phyloP scores from a whole-genome alignment of 2,888 invertebrate species.

The Drosophila nigritarsus region DNA sequence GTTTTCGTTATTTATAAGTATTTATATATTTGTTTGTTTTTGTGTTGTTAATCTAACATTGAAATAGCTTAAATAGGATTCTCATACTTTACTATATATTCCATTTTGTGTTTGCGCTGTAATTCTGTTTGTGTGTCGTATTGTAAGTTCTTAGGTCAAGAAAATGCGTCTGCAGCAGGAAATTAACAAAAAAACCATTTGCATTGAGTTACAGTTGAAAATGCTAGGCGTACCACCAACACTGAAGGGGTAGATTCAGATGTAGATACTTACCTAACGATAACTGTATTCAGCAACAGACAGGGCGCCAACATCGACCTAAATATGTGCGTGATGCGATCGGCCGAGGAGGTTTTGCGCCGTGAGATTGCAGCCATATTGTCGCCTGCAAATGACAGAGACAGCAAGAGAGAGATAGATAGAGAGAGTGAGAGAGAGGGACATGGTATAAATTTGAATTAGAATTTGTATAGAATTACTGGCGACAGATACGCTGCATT shows the following conservation, averaged over 20 bases:
- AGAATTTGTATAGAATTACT: conserved; percentile 49
- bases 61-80: conserved; percentile 80
- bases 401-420: conserved; percentile 13
- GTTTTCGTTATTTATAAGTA: conserved; percentile 41
- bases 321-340: conserved; percentile 85
- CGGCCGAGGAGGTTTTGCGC: conserved; percentile 88
- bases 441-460: conserved; percentile 52
- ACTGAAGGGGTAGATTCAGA: neutral
- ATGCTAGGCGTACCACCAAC: neutral
- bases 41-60: conserved; percentile 68
- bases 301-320: conserved; percentile 85
- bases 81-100: conserved; percentile 50
- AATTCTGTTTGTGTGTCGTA: conserved; percentile 20
- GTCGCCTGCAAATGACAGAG: conserved; percentile 88
- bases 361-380: conserved; percentile 95
- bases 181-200: conserved; percentile 31
- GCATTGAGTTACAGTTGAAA: conserved; percentile 5
- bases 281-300: conserved; percentile 84
- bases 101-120: conserved; percentile 32
- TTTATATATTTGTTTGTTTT: conserved; percentile 44
- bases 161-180: conserved; percentile 76
- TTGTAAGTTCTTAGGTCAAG: conserved; percentile 78
- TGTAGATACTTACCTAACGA: conserved; percentile 82
- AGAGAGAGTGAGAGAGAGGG: conserved; percentile 17
- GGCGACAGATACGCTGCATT: conserved; percentile 44